Evolutionary conservation across 2,113 vertebrate genomes (phyloP).

Genomic region (Crotophaga sulcirostris): DNA sequence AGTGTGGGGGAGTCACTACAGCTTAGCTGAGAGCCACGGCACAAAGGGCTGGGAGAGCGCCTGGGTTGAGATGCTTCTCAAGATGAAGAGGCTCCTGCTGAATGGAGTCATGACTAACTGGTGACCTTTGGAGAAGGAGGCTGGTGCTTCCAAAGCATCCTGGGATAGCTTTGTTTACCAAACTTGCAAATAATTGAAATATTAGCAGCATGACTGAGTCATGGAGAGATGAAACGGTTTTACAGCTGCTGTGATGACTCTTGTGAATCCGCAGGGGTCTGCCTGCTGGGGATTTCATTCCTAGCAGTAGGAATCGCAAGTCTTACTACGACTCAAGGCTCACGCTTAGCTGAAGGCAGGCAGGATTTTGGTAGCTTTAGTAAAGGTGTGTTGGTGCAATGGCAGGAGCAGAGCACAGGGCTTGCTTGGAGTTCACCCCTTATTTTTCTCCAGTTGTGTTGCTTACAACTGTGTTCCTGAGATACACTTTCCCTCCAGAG

Average conservation of each 20-base stretch:
- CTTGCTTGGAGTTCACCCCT: background rate
- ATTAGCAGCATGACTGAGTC: background rate
- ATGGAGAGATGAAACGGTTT: background rate
- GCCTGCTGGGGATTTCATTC: background rate
- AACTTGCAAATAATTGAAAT: background rate
- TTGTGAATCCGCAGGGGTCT: background rate
- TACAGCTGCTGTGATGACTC: background rate
- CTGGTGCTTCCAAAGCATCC: background rate
- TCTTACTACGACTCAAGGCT: background rate
- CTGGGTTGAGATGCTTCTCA: background rate
- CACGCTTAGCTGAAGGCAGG: background rate
- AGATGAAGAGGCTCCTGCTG: background rate
- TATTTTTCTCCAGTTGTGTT: background rate
- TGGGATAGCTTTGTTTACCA: conserved; percentile 24
- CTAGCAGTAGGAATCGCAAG: background rate
- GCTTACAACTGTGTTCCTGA: background rate
- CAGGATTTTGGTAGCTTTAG: background rate
- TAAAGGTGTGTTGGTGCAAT: background rate
- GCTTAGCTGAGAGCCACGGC: accelerated
- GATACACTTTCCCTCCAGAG: background rate
- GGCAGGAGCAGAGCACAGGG: background rate
- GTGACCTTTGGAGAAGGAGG: background rate
- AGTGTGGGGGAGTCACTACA: background rate
- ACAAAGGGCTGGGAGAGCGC: background rate
- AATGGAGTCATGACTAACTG: background rate